Evolutionary conservation across 2,888 invertebrate species (phyloP), one percentile per base, ranked within the genome.

Genomic region (Noctua pronuba): DNA sequence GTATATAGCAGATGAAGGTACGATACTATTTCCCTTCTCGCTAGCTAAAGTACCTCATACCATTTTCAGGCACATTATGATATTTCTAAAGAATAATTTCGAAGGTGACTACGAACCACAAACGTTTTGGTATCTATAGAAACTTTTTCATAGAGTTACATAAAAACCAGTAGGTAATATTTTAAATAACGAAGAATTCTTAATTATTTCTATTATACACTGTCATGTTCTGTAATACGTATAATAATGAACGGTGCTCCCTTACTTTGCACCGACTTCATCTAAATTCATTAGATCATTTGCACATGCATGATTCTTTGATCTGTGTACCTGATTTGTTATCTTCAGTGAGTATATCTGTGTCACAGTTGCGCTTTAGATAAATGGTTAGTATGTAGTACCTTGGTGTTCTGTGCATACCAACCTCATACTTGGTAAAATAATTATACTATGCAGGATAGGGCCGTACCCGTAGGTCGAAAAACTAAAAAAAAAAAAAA

Each of bases 301-400:
- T 83, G 75, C 80, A 84, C 75, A 82, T 84, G 80, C 80, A 84
- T 80, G 75, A 80, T 38, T 31, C 80, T 60, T 41, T 75, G 85
- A 80, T 71, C 62, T 64, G 38, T 31, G 13, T 2, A 18, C 6
- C 78, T 3, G 11, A 5, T 69, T 35, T 66, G 67, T 77, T 46
- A 82, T 67, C 18, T 58, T 18, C 44, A 38, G 18, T 21, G 8
- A 21, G n/a, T 28, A 28, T 49, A 21, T 44, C 21, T 70, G 16
- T 49, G 21, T 49, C 24, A 46, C 21, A 31, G 11, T 31, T 13
- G 18, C 18, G 31, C 18, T 31, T 41, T 21, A 24, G 1, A 41
- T 55, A 1, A 38, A 73, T 55, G 31, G 3, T 55, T 24, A 55
- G 24, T n/a, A 64, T 38, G 7, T 64, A 6, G 24, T 64, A 18